Base-by-base conservation (phyloP, 2,888 invertebrate genomes). In the Apamea anceps region DNA sequence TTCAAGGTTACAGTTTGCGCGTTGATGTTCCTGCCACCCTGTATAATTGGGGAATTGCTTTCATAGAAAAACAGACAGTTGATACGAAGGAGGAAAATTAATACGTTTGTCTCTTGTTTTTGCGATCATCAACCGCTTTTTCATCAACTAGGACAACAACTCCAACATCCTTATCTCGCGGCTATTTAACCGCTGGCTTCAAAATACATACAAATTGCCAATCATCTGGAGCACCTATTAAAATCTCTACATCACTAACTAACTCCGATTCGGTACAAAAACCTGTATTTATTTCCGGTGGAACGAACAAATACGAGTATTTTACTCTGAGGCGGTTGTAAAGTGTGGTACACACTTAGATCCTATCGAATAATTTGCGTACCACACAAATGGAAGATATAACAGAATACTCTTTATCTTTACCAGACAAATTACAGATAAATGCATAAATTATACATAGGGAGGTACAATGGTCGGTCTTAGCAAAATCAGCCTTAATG, bases 241-340 rank as follows among this genome's bases (percentile, higher is more conserved):
- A 88, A 74, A 84, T 62, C 63, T 74, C 74, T 4, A 72, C 87
- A 62, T 70, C 72, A 73, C 76, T 81, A 75, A 70, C 80, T 75
- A 81, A 75, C 25, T 67, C 60, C 67, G 77, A 70, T 80, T 77
- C 76, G 68, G n/a, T 75, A 80, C 42, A 88, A 88, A 87, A 89
- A 88, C 86, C 81, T 6, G 88, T 85, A 86, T 63, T 51, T 75
- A 77, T 89, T 86, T 89, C 89, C 87, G 88, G 86, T 84, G 78
- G 72, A 72, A 57, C 63, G 73, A 79, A 80, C 77, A 84, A 83
- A 87, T 75, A 79, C 73, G 62, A 66, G 75, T 78, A 84, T 72
- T 86, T 83, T 72, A 81, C 72, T 81, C 66, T 15, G 57, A 70
- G 79, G 25, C 32, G 25, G 60, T 45, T 74, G 28, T 81, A 51